Conservation (phyloP, 2,113 vertebrate genomes). For the Gymnogyps californianus region DNA sequence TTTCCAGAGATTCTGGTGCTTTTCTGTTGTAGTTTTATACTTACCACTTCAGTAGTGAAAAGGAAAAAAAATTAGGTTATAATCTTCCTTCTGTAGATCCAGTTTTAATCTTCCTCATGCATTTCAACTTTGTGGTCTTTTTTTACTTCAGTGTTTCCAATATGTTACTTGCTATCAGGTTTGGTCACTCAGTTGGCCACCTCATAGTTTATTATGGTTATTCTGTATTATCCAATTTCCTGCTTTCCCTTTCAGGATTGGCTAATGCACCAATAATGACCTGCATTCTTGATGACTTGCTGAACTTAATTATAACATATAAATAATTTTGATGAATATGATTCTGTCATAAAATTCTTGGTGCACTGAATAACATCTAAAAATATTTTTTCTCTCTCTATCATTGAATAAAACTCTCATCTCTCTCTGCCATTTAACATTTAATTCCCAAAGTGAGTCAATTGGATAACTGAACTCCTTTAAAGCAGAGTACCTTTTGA, state of each 20-base stretch:
- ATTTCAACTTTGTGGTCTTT: not conserved
- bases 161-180: not conserved
- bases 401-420: not conserved
- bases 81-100: not conserved
- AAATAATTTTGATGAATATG: not conserved
- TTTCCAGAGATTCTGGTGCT: not conserved
- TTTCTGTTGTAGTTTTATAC: not conserved
- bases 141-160: not conserved
- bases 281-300: not conserved
- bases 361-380: not conserved
- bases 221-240: not conserved
- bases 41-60: not conserved
- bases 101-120: not conserved
- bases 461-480: not conserved
- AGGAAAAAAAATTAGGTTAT: not conserved
- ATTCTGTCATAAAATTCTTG: not conserved
- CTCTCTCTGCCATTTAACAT: not conserved
- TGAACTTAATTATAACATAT: not conserved
- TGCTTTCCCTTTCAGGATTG: not conserved
- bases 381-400: not conserved
- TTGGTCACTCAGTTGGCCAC: not conserved
- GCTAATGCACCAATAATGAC: not conserved
- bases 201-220: not conserved
- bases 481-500: not conserved
- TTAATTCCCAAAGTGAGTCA: not conserved